Percentiles rank a stretch among this genome's conserved stretches.
Evolutionary conservation across 2,113 vertebrate species (phyloP).

Genomic region (Eretmochelys imbricata): DNA sequence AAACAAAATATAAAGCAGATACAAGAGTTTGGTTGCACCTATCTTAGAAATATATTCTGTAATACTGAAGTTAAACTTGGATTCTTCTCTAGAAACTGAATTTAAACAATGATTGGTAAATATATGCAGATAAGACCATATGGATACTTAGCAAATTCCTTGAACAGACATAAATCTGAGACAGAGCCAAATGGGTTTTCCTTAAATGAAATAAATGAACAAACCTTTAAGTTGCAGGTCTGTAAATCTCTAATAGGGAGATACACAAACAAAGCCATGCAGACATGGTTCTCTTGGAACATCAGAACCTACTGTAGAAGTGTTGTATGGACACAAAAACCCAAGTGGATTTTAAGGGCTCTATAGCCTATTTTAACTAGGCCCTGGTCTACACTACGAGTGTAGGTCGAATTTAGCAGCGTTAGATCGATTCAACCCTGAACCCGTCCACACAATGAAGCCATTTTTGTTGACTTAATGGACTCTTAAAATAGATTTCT

Average conservation of each 20-base stretch:
- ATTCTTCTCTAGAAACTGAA: not conserved
- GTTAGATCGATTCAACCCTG: too few relatives aligned
- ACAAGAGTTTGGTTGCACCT: fast-evolving
- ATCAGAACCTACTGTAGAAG: not conserved
- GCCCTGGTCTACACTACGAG: too few relatives aligned
- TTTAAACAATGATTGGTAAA: not conserved
- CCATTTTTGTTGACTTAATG: too few relatives aligned
- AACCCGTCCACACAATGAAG: too few relatives aligned
- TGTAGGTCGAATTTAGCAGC: too few relatives aligned
- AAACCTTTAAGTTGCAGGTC: not conserved
- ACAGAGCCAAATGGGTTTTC: not conserved
- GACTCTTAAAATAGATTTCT: too few relatives aligned
- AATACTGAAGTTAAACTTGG: not conserved
- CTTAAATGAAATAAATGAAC: not conserved
- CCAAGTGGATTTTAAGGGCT: not conserved
- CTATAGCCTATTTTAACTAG: not conserved
- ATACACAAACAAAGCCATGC: not conserved
- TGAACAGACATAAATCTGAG: not conserved
- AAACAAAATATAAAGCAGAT: not conserved
- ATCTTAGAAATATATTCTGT: not conserved
- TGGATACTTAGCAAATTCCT: not conserved
- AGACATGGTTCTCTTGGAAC: not conserved
- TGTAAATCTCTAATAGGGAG: not conserved
- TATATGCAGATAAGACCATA: not conserved
- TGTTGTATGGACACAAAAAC: not conserved